A percentile compares a stretch with the other conserved stretches of the same genome.
Evolutionary conservation across 2,888 invertebrate genomes (phyloP).

Genomic region (Phortica okadai): DNA sequence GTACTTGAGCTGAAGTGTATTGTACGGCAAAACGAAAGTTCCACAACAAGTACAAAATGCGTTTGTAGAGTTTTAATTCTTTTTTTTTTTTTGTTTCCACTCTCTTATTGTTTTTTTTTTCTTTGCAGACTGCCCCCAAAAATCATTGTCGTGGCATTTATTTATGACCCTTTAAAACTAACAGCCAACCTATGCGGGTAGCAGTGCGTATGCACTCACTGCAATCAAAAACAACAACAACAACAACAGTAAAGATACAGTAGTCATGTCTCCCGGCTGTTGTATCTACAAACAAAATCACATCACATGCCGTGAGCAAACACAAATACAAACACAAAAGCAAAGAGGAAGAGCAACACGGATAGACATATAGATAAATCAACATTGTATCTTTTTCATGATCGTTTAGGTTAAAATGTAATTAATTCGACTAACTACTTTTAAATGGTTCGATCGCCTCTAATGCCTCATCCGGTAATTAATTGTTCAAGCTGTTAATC

Average conservation of each 20-base stretch:
- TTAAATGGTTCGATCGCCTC: slow-evolving; percentile 56
- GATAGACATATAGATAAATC: neutral
- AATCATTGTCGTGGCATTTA: neutral
- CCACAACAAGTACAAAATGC: slow-evolving; percentile 51
- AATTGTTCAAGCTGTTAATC: slow-evolving; percentile 49
- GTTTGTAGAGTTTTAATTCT: slow-evolving; percentile 34
- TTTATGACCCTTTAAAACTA: neutral
- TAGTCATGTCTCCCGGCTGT: neutral
- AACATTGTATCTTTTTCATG: neutral
- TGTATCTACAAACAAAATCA: neutral
- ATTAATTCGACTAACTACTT: slow-evolving; percentile 61
- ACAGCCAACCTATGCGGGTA: neutral
- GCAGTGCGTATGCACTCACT: neutral
- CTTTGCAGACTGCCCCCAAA: neutral
- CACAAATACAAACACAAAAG: neutral
- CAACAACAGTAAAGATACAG: neutral
- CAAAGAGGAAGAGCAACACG: neutral
- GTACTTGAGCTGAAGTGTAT: slow-evolving; percentile 50
- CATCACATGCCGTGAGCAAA: neutral
- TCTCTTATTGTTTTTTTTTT: slow-evolving; percentile 31
- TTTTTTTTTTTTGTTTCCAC: slow-evolving; percentile 46
- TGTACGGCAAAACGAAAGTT: slow-evolving; percentile 60
- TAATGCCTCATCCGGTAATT: slow-evolving; percentile 68
- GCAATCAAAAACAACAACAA: neutral
- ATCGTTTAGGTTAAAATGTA: slow-evolving; percentile 27